Base-by-base conservation (phyloP, 2,888 invertebrate species). In the Spicauda simplicius region DNA sequence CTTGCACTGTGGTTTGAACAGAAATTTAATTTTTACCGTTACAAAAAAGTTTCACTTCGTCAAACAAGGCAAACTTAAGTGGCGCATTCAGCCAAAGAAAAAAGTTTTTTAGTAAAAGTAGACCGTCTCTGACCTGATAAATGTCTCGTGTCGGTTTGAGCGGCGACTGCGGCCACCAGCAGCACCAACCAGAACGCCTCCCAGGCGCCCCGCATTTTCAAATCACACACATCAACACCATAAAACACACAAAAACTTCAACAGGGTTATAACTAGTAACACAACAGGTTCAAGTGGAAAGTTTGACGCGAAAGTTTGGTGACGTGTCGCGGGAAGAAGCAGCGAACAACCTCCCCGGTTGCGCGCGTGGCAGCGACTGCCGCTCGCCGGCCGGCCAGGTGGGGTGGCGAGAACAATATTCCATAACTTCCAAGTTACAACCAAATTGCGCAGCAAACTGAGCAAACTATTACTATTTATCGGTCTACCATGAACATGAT, bases 141-240 rank as follows among this genome's bases (percentile, higher is more conserved):
- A 76, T 88, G 88, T 77, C 89, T 87, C 74, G 91, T 88, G 86
- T 91, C 91, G 68, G 83, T 72, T 78, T 89, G 88, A 65, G 90
- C 91, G 73, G 87, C 85, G 62, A 71, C 73, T 69, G 82, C 86
- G 71, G 83, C 85, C 69, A 82, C 83, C 80, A 88, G 75, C 82
- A 87, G 81, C 73, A 75, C 74, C 78, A 90, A 85, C 83, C 90
- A 90, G 87, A 86, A 90, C 88, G 90, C 91, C 88, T 82, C 83
- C 80, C 83, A 82, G 91, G 90, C 92, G 90, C 86, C 83, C 88
- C 87, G 86, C 92, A 92, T 92, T 79, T 82, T 84, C 85, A 84
- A 83, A 83, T 80, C 82, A 86, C 86, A 83, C 91, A 90, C 91
- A 91, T 91, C 86, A 87, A 92, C 90, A 89, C 88, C 74, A 58